Evolutionary conservation across 2,888 invertebrate genomes (phyloP), one percentile per base, ranked within the genome.

Genomic region (Osedax frankpressi): DNA sequence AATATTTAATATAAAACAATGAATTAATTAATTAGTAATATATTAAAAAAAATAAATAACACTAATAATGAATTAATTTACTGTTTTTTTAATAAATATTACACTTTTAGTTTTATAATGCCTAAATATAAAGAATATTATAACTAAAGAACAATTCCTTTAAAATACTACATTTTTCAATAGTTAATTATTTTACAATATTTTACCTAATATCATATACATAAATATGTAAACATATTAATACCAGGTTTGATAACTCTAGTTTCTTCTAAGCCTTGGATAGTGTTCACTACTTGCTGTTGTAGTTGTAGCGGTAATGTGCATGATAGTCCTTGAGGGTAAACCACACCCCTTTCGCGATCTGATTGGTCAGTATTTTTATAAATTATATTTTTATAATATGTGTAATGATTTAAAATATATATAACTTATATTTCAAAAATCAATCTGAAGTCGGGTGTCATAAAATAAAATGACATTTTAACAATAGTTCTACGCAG

Each of bases 311-410:
- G 89, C 0, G 92, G 92, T 80, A 93, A 85, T 0, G 93, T 93
- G 83, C 92, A 92, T 0, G 91, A 91, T 76, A 93, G 86, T 19
- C 93, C 93, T 82, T 91, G 90, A 0, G 93, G 93, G 86, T 93
- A 93, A 67, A 91, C 88, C 3, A 92, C 80, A 6, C 19, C 11
- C 44, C 44, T 44, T 44, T 44, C 11, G 6, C 19, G 11, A 44
- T 44, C 44, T 44, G 19, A 44, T 44, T 44, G 6, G 19, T 11
- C 19, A 11, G 19, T 44, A 44, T 44, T 44, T 44, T 11, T 44
- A 44, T 44, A 11, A 19, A 44, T 44, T 44, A 44, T 44, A 44
- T 44, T 44, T 11, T 44, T 19, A 44, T 11, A 19, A 44, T 44
- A 44, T 11, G 19, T 44, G 19, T 44, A 44, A 6, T 44, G 44